phyloP scores from a whole-genome alignment of 1,140 invertebrate species.

The Trichomalopsis sarcophagae region DNA sequence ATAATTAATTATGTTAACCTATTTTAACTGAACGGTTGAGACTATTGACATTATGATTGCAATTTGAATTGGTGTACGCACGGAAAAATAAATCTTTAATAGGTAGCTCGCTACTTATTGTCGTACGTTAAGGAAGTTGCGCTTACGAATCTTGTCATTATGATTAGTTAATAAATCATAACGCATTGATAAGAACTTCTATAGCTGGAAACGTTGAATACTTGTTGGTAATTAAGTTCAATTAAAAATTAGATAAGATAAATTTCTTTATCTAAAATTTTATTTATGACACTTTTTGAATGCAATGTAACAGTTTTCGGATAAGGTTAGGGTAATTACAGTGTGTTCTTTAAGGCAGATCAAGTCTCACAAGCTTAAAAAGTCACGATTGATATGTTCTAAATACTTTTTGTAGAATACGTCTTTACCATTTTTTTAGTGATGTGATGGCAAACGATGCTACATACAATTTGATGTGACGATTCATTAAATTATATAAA shows the following conservation, averaged over 20 bases:
- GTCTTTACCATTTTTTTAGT: too few species aligned
- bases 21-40: background rate
- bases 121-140: background rate
- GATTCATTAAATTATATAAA: too few species aligned
- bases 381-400: too few species aligned
- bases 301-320: background rate
- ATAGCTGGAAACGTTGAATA: background rate
- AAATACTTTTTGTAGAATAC: too few species aligned
- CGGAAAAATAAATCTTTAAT: background rate
- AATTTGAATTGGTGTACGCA: background rate
- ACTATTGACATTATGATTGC: background rate
- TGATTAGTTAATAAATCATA: background rate
- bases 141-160: background rate
- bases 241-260: background rate
- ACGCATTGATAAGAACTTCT: background rate
- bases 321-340: too few species aligned
- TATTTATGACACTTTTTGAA: background rate
- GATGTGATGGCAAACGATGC: too few species aligned
- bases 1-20: background rate
- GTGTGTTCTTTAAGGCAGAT: too few species aligned
- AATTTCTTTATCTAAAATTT: background rate
- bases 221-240: background rate
- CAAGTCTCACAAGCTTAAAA: too few species aligned
- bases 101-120: background rate
- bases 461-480: too few species aligned